Conservation (phyloP, 2,113 vertebrate genomes). For the Macaca mulatta region DNA sequence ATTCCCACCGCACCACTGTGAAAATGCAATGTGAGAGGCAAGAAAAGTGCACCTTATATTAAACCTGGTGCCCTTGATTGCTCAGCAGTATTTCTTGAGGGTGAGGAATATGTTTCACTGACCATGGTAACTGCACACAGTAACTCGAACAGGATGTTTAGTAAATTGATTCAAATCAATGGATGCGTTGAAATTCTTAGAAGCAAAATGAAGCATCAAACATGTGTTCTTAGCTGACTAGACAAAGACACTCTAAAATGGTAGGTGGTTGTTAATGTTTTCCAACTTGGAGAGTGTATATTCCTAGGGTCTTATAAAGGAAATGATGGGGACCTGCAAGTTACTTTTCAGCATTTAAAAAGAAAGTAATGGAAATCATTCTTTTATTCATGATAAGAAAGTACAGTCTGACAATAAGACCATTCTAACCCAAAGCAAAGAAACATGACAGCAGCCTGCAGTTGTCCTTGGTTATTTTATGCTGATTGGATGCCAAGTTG, state of each 20-base stretch:
- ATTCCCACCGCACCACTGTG: not conserved
- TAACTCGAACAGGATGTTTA: not conserved
- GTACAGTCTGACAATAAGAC: not conserved
- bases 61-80: not conserved
- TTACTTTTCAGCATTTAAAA: slow-evolving; percentile 9
- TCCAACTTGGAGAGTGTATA: not conserved
- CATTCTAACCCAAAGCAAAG: not conserved
- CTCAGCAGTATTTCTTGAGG: not conserved
- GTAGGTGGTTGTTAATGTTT: not conserved
- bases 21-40: not conserved
- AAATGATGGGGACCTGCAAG: not conserved
- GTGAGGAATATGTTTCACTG: not conserved
- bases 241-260: not conserved
- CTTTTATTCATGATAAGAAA: not conserved
- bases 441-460: not conserved
- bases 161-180: not conserved
- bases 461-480: not conserved
- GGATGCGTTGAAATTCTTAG: not conserved
- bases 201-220: not conserved
- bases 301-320: not conserved
- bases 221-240: not conserved
- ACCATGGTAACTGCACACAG: not conserved
- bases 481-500: not conserved
- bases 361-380: not conserved
- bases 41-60: not conserved